A percentile compares a stretch with the other conserved stretches of the same genome.
Conservation (phyloP, 2,888 invertebrate species). For the Dinocampus coccinellae region DNA sequence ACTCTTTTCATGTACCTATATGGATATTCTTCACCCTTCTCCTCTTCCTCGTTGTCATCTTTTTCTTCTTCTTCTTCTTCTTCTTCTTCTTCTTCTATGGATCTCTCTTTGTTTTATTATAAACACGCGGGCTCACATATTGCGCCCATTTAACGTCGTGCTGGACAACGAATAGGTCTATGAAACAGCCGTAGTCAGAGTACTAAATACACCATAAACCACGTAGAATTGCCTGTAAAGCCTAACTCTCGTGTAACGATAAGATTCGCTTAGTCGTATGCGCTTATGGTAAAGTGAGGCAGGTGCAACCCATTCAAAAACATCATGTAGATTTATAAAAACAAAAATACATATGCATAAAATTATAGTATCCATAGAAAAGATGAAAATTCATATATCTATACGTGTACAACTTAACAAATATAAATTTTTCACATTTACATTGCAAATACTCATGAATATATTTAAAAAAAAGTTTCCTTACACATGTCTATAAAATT, state of each 20-base stretch:
- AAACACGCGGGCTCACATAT: slow-evolving; percentile 23
- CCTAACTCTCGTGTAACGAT: slow-evolving; percentile 50
- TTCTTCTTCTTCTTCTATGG: neutral
- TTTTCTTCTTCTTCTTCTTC: neutral
- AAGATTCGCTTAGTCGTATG: slow-evolving; percentile 14
- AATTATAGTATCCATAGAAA: neutral
- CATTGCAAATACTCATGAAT: too few species aligned
- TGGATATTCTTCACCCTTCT: too few species aligned
- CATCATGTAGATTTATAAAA: neutral
- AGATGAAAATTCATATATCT: neutral
- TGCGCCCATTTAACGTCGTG: slow-evolving; percentile 30
- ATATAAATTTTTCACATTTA: neutral
- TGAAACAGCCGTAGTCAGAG: slow-evolving; percentile 54
- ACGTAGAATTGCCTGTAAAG: slow-evolving; percentile 56
- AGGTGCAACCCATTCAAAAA: neutral
- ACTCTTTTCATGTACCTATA: neutral
- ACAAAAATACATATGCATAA: neutral
- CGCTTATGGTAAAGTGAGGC: slow-evolving; percentile 2
- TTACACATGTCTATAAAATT: too few species aligned
- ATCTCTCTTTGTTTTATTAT: slow-evolving; percentile 37
- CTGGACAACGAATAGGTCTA: slow-evolving; percentile 51
- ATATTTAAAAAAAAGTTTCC: too few species aligned
- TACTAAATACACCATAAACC: slow-evolving; percentile 58
- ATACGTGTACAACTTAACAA: neutral
- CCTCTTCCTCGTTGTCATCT: too few species aligned